Evolutionary conservation across 1,140 invertebrate genomes (phyloP).

Genomic region (Drosophila obscura): DNA sequence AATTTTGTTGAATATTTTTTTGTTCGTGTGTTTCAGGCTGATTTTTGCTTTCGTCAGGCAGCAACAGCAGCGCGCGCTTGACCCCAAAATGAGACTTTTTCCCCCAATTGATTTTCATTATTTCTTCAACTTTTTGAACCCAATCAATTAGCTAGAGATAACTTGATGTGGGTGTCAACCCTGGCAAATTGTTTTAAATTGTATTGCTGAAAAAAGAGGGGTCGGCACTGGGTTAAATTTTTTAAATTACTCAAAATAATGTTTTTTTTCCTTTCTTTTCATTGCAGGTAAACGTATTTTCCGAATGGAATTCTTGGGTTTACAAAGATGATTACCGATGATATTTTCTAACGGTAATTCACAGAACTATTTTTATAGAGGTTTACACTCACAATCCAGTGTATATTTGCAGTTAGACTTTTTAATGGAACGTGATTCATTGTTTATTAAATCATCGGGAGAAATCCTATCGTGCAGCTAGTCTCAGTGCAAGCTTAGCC

Average conservation of each 20-base stretch:
- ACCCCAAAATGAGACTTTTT: conserved; percentile 68
- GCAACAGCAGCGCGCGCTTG: conserved; percentile 50
- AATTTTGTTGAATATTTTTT: conserved; percentile 41
- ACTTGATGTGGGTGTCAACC: conserved; percentile 71
- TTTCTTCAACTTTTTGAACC: conserved; percentile 77
- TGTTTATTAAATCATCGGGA: no score
- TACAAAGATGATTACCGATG: background rate
- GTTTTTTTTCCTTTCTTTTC: conserved; percentile 22
- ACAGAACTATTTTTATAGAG: no score
- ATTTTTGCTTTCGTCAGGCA: conserved; percentile 54
- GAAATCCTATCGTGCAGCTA: no score
- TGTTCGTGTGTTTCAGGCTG: background rate
- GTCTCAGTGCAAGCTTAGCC: background rate
- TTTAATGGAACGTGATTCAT: no score
- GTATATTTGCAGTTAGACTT: no score
- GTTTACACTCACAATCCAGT: no score
- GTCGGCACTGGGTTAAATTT: conserved; percentile 24
- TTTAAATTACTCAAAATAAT: conserved; percentile 29
- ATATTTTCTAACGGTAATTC: no score
- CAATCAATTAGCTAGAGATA: conserved; percentile 78
- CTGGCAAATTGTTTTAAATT: conserved; percentile 46
- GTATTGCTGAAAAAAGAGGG: background rate
- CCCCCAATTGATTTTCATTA: conserved; percentile 75
- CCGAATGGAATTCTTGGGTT: conserved; percentile 9
- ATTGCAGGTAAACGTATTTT: conserved; percentile 50